Conservation (phyloP, 2,797 vertebrate genomes). For the Okamejei kenojei region DNA sequence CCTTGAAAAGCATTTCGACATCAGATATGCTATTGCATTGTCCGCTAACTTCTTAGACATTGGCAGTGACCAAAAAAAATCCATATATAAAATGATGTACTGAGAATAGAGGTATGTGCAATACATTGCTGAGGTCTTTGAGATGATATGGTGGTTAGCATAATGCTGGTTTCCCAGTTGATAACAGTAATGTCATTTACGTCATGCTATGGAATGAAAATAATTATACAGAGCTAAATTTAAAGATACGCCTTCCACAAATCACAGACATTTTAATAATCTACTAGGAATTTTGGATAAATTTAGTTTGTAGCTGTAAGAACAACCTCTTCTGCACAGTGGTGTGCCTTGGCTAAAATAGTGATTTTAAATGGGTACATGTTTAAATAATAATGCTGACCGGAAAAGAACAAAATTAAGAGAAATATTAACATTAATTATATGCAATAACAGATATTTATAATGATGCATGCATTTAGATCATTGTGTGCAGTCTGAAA, state of each 20-base stretch:
- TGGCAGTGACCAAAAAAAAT: not conserved
- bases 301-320: not conserved
- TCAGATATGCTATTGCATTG: not conserved
- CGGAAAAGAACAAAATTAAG: not conserved
- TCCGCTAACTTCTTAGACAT: not conserved
- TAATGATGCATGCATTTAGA: not conserved
- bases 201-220: not conserved
- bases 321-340: not conserved
- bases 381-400: not conserved
- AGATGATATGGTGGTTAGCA: not conserved
- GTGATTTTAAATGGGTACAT: not conserved
- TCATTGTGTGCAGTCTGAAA: no score
- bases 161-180: not conserved
- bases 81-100: no score
- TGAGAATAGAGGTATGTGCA: not conserved
- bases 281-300: not conserved
- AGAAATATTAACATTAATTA: not conserved
- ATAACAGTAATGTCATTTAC: not conserved
- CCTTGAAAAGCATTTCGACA: not conserved
- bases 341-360: not conserved
- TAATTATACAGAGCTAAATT: not conserved
- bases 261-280: not conserved
- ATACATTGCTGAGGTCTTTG: not conserved
- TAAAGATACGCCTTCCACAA: not conserved
- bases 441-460: not conserved